A percentile compares a stretch with the other conserved stretches of the same genome.
phyloP scores from a whole-genome alignment of 1,140 invertebrate genomes.

The Conopomorpha cramerella region DNA sequence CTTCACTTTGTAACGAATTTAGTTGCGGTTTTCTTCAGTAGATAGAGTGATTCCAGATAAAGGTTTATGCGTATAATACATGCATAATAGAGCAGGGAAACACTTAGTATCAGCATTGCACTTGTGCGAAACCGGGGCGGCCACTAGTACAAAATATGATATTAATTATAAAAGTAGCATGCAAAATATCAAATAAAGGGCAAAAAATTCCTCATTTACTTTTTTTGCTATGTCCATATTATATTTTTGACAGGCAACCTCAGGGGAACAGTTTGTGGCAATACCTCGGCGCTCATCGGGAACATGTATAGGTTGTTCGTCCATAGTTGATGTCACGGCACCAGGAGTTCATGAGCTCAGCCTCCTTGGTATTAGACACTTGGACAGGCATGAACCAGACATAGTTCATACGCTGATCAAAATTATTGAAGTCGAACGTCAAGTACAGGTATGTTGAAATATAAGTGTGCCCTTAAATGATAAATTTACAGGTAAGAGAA shows the following conservation, averaged over 20 bases:
- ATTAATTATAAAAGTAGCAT: no score
- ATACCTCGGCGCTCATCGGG: slow-evolving; percentile 25
- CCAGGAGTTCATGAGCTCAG: slow-evolving; percentile 40
- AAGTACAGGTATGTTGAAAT: slow-evolving; percentile 39
- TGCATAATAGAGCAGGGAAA: no score
- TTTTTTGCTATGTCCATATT: no score
- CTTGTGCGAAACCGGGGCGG: no score
- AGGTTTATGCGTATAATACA: no score
- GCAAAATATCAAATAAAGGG: no score
- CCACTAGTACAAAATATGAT: no score
- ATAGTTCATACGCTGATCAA: slow-evolving; percentile 27
- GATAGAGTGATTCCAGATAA: no score
- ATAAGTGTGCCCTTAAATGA: background rate
- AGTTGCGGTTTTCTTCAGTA: no score
- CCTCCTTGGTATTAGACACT: slow-evolving; percentile 27
- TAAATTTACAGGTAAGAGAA: background rate
- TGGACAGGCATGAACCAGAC: slow-evolving; percentile 35
- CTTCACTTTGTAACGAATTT: no score
- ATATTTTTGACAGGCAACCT: slow-evolving; percentile 44
- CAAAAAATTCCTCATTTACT: no score
- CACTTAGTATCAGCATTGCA: no score
- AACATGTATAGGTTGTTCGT: slow-evolving; percentile 39
- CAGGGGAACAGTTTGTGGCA: slow-evolving; percentile 54
- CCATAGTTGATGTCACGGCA: slow-evolving; percentile 38
- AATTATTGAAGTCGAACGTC: slow-evolving; percentile 44